Evolutionary conservation across 2,797 vertebrate species (phyloP), one percentile per base, ranked within the genome.

Genomic region (Coreius guichenoti): DNA sequence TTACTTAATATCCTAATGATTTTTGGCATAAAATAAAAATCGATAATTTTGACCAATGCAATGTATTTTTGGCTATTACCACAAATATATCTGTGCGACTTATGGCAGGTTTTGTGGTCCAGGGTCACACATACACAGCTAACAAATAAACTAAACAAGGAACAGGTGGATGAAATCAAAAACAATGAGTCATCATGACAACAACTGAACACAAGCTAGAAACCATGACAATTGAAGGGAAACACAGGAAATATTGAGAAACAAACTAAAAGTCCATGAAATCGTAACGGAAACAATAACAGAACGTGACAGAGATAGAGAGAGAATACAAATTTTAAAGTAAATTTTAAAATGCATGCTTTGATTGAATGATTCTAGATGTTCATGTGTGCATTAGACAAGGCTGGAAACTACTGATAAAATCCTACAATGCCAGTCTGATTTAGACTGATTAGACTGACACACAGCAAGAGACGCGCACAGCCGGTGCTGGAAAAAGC

Each of bases 401-500:
- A 12, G 58, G 14, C 81, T 76, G 81, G 45, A 75, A 67, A 49
- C 45, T 67, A 29, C 39, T 16, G 45, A 67, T 75, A 76, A 63
- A 82, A 78, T 78, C 56, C 33, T 26, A 29, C 54, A 75, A 65
- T 63, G 39, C 70, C 73, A 67, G 31, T 51, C 58, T 83, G 72
- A 76, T 75, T 83, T 16, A 36, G 31, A 51, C 81, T 83, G 81
- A 83, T 75, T 83, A 67, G 31, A 36, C 29, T 74, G 76, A 61
- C 36, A 78, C 56, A 75, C 81, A 83, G 70, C 70, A 33, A 74
- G 70, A 47, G 56, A 63, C 29, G 23, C 5, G 51, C 81, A 83
- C 72, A 83, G 81, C 72, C 23, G 72, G 81, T 67, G 72, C 58
- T 76, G 58, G 56, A 76, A 76, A 83, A 75, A 75, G 58, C 45